Base-by-base conservation (phyloP, 1,140 invertebrate genomes). In the Anastrepha obliqua region DNA sequence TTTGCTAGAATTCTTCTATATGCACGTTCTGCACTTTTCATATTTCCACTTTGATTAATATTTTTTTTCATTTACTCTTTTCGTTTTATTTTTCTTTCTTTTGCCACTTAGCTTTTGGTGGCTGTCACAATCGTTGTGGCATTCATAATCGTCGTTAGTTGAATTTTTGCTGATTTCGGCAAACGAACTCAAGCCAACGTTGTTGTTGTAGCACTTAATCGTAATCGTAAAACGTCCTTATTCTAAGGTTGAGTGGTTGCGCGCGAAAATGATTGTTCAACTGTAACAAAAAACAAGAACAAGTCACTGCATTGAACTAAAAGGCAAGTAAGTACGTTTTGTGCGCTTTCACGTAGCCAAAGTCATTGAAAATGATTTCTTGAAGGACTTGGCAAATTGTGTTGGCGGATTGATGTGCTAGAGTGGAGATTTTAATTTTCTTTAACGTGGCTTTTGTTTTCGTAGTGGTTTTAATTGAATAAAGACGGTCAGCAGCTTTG, bases 121-220 rank as follows among this genome's bases (percentile, higher is more conserved):
- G 44, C 55, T 51, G 74, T 55, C 74, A 9, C 51, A 29, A 29
- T 29, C 74, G 29, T 81, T 81, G 74, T 81, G 9, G 20, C 74
- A 81, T 81, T 81, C 74, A 55, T 55, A 29, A 17, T 58, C n/a
- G 47, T 58, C n/a, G 74, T 81, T 81, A 81, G 44, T 81, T 81
- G 47, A 55, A 81, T 81, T 81, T 81, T 81, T 81, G 74, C 74
- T 81, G 74, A 81, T 51, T 81, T 81, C 47, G 74, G 74, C 74
- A 51, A 81, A 81, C 20, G 11, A 9, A 81, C 15, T 81, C 15
- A 2, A 2, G 3, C 11, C 74, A 29, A 81, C 47, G n/a, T 17
- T 55, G 15, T 29, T 42, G 13, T 29, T 17, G 64, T 65, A 39
- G 67, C 67, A 74, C 74, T 81, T 81, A 47, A 81, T 51, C 47